Base-by-base conservation (phyloP, 2,888 invertebrate genomes). In the Buathra laborator region DNA sequence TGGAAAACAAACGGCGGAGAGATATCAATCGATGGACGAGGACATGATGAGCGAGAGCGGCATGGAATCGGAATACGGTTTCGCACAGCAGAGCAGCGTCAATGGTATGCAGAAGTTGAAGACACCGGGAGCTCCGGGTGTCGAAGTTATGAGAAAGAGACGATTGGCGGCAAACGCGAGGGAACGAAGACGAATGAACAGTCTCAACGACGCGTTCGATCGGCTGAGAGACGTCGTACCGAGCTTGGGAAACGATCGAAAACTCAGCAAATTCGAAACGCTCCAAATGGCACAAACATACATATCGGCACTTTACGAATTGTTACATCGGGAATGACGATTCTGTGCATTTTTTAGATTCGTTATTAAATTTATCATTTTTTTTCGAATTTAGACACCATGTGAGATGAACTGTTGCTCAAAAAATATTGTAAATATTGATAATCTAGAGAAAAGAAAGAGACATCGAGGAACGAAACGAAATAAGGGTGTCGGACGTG, bases 241-340 rank as follows among this genome's bases (percentile, higher is more conserved):
- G 0, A 96, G 96, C 4, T 94, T 96, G 56, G 96, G 96, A 3
- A 96, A 96, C 88, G 96, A 97, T 90, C 94, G 96, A 89, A 96
- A 96, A 92, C 94, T 97, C 84, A 96, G 96, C 84, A 97, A 97
- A 93, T 97, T 96, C 90, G 97, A 97, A 93, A 97, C 97, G 51
- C 94, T 97, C 59, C 97, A 97, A 93, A 97, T 97, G 97, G 97
- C 97, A 0, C 97, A 97, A 91, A 96, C 96, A 2, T 97, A 97
- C 91, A 97, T 97, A 78, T 94, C 95, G 0, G 96, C 96, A 2
- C 94, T 97, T 24, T 95, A 96, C 88, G 96, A 97, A 89, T 94
- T 96, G 19, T 93, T 96, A 76, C 92, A 92, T 70, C 87, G 92
- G 67, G 92, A 92, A 84, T 92, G 89, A 92, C 87, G 70, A 83